Conservation (phyloP, 2,797 vertebrate species). For the Siniperca obscura region DNA sequence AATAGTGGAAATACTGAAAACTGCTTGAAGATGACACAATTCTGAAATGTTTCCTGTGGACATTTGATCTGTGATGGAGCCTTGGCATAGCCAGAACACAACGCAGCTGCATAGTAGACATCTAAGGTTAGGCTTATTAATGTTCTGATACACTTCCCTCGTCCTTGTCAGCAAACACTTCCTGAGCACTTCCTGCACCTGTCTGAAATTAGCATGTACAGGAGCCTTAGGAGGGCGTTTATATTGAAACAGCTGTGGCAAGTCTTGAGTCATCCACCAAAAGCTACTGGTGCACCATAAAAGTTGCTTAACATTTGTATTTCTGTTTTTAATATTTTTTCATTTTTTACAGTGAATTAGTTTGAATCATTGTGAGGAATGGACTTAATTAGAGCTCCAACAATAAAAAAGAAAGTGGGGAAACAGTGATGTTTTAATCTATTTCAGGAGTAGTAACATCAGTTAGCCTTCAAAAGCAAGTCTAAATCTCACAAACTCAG, state of each 20-base stretch:
- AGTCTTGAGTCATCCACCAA: conserved; percentile 22
- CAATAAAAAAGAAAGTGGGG: neutral
- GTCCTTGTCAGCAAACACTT: conserved; percentile 26
- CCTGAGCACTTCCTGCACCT: conserved; percentile 23
- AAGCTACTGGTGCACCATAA: neutral
- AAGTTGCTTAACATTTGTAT: neutral
- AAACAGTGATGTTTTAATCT: neutral
- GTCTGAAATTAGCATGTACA: conserved; percentile 28
- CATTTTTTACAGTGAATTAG: neutral
- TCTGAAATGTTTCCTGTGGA: neutral
- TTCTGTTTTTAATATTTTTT: neutral
- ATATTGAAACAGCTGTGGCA: conserved; percentile 26
- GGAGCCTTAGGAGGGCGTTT: conserved; percentile 11
- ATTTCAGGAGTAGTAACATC: neutral
- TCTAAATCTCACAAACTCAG: conserved; percentile 1
- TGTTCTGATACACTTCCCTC: conserved; percentile 9
- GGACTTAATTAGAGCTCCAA: neutral
- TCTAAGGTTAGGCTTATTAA: conserved; percentile 10
- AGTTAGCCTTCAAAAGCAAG: neutral
- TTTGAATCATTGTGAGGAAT: conserved; percentile 3
- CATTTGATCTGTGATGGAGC: neutral
- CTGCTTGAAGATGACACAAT: neutral
- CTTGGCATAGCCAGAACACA: neutral
- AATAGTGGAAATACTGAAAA: neutral
- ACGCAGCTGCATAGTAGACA: conserved; percentile 12